phyloP scores from a whole-genome alignment of 2,113 vertebrate genomes.

The Paracanthobrama guichenoti region DNA sequence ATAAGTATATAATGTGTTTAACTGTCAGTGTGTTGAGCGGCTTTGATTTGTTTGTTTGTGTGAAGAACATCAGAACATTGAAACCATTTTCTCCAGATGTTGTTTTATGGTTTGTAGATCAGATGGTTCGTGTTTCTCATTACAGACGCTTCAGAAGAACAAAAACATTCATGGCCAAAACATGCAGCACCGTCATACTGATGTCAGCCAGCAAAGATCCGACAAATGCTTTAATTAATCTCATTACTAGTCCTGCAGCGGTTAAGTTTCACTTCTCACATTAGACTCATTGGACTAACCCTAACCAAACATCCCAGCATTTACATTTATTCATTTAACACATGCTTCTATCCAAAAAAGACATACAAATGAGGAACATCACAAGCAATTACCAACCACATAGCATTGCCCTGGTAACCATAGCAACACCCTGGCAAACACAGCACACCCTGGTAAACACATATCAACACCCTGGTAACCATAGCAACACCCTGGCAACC shows the following conservation, averaged over 20 bases:
- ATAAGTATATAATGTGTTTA: neutral
- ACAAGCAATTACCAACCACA: neutral
- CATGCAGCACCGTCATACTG: neutral
- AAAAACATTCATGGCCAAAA: neutral
- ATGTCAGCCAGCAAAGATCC: neutral
- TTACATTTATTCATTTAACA: neutral
- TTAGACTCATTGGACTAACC: neutral
- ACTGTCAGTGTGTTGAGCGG: neutral
- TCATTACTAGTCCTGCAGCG: neutral
- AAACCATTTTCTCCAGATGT: neutral
- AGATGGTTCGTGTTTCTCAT: slow-evolving; percentile 4
- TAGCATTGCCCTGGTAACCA: neutral
- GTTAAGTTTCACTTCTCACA: neutral
- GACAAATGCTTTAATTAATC: neutral
- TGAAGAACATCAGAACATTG: slow-evolving; percentile 7
- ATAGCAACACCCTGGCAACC: neutral
- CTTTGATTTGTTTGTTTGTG: slow-evolving; percentile 11
- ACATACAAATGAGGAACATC: neutral
- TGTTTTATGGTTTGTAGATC: slow-evolving; percentile 4
- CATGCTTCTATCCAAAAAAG: neutral
- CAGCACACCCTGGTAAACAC: neutral
- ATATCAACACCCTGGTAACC: neutral
- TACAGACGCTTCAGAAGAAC: neutral
- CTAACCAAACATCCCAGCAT: neutral
- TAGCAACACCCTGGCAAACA: neutral